Base-by-base conservation (phyloP, 2,888 invertebrate genomes). In the Pycnomerus fuliginosus region DNA sequence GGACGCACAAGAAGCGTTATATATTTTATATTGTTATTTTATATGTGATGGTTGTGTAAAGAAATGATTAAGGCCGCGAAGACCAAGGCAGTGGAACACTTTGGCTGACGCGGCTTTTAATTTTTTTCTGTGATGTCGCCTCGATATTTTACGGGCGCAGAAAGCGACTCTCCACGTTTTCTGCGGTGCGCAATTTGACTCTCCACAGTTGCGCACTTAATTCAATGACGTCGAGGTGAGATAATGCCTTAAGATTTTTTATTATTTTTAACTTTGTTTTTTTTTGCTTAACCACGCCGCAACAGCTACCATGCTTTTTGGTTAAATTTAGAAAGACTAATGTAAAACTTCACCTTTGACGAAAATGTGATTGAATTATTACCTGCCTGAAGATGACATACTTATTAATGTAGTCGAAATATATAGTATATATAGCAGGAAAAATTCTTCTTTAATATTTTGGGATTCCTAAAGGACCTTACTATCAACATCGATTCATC, bases 11-110 rank as follows among this genome's bases (percentile, higher is more conserved):
- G 8, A 5, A 20, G 8, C 20, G 4, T 8, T 20, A 20, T 53
- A 65, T 63, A 65, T 67, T 67, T 66, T 67, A 61, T 65, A 68
- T 62, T 61, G 61, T 67, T 68, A 56, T 64, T 67, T 65, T 60
- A 58, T 64, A 52, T 53, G 58, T 58, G 58, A 64, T 59, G 65
- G 65, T 66, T 67, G 65, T 65, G 62, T 60, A 60, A 60, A 54
- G 50, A 47, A 49, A 56, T 55, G 54, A 44, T 2, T 45, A 48
- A 50, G 48, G 44, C 50, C n/a, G 53, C 59, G 55, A 48, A 42
- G 47, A 54, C 53, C 53, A 45, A 59, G 57, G 60, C 47, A 59
- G 65, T 65, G 64, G 64, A 65, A 65, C 64, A 61, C 61, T 61
- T 65, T 57, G 48, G 47, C 53, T 51, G 46, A 42, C 42, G 55